A percentile compares a stretch with the other conserved stretches of the same genome.
phyloP scores from a whole-genome alignment of 2,888 invertebrate genomes.

The Lepidocyrtoides sp. region DNA sequence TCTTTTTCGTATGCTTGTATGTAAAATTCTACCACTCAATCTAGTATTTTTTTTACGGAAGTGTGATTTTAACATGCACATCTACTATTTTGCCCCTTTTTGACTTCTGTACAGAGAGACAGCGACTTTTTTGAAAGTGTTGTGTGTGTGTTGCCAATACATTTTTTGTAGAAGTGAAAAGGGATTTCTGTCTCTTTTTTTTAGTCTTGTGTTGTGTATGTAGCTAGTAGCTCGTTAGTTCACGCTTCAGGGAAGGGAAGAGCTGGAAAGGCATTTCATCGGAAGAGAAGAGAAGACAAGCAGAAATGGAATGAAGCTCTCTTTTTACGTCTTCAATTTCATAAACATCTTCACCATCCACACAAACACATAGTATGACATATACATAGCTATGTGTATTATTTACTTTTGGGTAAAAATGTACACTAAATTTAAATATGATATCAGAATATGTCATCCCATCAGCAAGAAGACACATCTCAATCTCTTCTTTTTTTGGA shows the following conservation, averaged over 20 bases:
- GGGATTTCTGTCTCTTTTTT: background rate
- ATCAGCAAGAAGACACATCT: background rate
- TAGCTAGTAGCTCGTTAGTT: conserved; percentile 56
- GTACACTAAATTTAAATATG: no score
- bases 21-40: no score
- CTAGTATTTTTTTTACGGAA: conserved; percentile 57
- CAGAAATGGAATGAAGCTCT: conserved; percentile 26
- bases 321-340: conserved; percentile 4
- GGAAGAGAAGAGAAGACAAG: conserved; percentile 6
- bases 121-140: conserved; percentile 8
- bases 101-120: background rate
- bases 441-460: no score
- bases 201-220: background rate
- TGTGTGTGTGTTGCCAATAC: no score
- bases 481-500: background rate
- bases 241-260: conserved; percentile 24
- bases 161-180: no score
- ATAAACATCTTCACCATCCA: background rate
- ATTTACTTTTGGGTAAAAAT: no score
- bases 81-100: conserved; percentile 10
- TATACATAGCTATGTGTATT: background rate
- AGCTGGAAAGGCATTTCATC: conserved; percentile 12
- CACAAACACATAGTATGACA: background rate
- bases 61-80: conserved; percentile 52
- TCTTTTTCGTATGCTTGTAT: background rate